Evolutionary conservation across 2,888 invertebrate genomes (phyloP).

Genomic region (Vandiemenella viatica): DNA sequence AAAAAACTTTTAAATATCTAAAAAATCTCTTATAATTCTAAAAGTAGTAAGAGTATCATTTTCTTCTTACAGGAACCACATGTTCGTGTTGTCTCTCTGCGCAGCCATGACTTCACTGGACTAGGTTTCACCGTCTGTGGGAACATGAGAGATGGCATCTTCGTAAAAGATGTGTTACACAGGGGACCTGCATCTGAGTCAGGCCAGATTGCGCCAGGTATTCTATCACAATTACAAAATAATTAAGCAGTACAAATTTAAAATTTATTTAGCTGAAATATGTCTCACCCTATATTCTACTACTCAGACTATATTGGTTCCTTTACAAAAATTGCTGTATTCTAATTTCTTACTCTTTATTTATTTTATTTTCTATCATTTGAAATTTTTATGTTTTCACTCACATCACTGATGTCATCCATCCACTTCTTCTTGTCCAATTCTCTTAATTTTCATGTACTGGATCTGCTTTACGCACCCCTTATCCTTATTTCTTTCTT

Average conservation of each 20-base stretch:
- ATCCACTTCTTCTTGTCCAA: too few species aligned
- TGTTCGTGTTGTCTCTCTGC: conserved; percentile 51
- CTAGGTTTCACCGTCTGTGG: conserved; percentile 76
- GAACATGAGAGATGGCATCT: conserved; percentile 82
- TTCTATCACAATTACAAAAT: conserved; percentile 9
- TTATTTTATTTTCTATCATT: too few species aligned
- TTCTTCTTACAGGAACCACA: conserved; percentile 34
- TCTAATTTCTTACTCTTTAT: too few species aligned
- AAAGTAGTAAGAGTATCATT: neutral
- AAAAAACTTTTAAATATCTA: neutral
- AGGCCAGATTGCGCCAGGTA: conserved; percentile 64
- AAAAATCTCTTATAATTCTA: neutral
- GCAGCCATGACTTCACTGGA: conserved; percentile 78
- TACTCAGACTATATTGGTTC: too few species aligned
- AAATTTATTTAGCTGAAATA: neutral
- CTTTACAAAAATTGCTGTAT: too few species aligned
- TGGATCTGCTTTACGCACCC: too few species aligned
- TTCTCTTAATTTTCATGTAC: too few species aligned
- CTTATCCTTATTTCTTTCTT: too few species aligned
- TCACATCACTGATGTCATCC: too few species aligned
- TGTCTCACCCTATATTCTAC: neutral
- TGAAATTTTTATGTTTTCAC: too few species aligned
- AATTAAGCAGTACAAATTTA: neutral
- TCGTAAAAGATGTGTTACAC: conserved; percentile 70
- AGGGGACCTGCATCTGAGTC: conserved; percentile 80